Percentiles rank a stretch among this genome's conserved stretches.
Conservation (phyloP, 2,113 vertebrate genomes). For the Scytalopus superciliaris region DNA sequence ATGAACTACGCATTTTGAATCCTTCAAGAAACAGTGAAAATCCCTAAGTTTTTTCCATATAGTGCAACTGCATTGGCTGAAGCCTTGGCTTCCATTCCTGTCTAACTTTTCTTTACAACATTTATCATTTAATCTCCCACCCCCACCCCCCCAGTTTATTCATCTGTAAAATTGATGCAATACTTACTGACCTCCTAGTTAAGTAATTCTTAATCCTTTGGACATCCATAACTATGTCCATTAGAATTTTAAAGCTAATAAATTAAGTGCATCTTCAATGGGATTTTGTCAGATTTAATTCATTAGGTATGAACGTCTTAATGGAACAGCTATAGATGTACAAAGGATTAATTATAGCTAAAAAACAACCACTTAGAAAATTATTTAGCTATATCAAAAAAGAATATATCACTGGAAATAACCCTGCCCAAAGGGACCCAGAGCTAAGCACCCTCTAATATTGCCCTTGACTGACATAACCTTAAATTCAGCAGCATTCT, state of each 20-base stretch:
- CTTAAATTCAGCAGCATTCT: slow-evolving; percentile 6
- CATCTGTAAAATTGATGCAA: slow-evolving; percentile 5
- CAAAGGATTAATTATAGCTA: slow-evolving; percentile 51
- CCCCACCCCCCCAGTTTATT: background rate
- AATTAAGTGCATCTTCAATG: slow-evolving; percentile 44
- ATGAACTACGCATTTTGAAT: background rate
- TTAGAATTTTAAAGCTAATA: slow-evolving; percentile 48
- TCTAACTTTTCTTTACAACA: background rate
- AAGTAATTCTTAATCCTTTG: slow-evolving; percentile 11
- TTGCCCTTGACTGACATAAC: slow-evolving; percentile 2
- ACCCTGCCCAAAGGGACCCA: background rate
- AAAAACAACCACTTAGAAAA: slow-evolving; percentile 60
- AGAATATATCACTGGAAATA: slow-evolving; percentile 5
- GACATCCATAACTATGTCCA: slow-evolving; percentile 16
- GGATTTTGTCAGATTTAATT: slow-evolving; percentile 46
- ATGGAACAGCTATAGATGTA: slow-evolving; percentile 32
- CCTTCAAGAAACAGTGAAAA: background rate
- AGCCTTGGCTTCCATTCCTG: background rate
- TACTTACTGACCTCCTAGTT: background rate
- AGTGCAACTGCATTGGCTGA: background rate
- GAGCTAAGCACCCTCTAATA: slow-evolving; percentile 3
- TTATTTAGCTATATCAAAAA: slow-evolving; percentile 41
- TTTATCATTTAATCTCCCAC: background rate
- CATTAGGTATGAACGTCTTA: slow-evolving; percentile 31
- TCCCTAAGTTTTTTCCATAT: background rate